Evolutionary conservation across 2,797 vertebrate species (phyloP), one percentile per base, ranked within the genome.

Genomic region (Nothura maculosa): DNA sequence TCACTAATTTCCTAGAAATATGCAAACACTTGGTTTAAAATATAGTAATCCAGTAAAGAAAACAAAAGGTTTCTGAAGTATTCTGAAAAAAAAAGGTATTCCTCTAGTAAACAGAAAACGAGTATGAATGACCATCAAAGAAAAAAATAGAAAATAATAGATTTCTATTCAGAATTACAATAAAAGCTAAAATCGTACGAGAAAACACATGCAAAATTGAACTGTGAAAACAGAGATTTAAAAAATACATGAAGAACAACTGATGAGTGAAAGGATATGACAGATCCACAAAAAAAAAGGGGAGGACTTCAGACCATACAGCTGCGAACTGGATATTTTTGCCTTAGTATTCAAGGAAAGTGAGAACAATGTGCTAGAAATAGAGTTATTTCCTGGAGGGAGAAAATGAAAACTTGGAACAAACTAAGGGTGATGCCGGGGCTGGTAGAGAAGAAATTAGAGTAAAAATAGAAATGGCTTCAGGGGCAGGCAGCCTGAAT

Each of bases 391-490:
- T 94, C 90, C 73, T 85, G 73, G 88, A 89, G 84, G 42, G 12
- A 85, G 42, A 93, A 94, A 80, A 38, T 60, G 64, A 90, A 94
- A 50, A 50, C 81, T 82, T 86, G 58, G 85, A 84, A 92, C 40
- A 92, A 89, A 96, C 55, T 81, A 85, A 48, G 1, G 1, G 14
- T 81, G 92, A 93, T 5, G 2, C 43, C 54, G 75, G 30, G 50
- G 25, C 81, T 90, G 47, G 69, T 92, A 87, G 40, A 87, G 48
- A 42, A 87, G 27, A 94, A 90, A 87, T 78, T 17, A 72, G n/a
- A 85, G 40, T 81, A 87, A 95, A 95, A 92, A 90, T 90, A 93
- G 88, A 85, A 89, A 89, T 25, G 13, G 34, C 81, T 92, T 78
- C 42, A 85, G 69, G 92, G 62, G 13, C 79, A 81, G 72, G 27